Evolutionary conservation across 2,113 vertebrate species (phyloP), one percentile per base, ranked within the genome.

Genomic region (Pachypanchax playfairii): DNA sequence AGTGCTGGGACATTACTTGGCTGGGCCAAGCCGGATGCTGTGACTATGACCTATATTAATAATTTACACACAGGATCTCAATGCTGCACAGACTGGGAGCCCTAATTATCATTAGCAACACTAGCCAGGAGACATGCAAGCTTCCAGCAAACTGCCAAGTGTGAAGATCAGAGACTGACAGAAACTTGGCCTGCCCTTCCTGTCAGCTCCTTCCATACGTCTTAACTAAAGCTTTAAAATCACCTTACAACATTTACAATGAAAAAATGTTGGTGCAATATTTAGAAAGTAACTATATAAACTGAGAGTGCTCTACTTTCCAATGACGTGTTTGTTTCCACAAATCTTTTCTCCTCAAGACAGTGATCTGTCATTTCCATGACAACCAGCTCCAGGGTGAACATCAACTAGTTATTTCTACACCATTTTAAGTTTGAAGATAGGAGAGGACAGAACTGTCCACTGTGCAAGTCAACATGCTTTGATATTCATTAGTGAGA

Each of bases 31-130:
- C 73, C 58, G 76, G 76, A 85, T 88, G 81, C 82, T 83, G 84
- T 63, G 81, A 84, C 77, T 78, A 82, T 88, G 88, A 89, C 88
- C 88, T 87, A 86, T 88, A 88, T 89, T 82, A 88, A 89, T 89
- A 86, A 88, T 89, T 88, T 68, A 88, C 73, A 82, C 66, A 57
- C 76, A 84, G 76, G 80, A 86, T 79, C 76, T 74, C 59, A 62
- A 70, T 61, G 78, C 67, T 50, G 80, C 79, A 67, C 46, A 8
- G 73, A 63, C 68, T 71, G 60, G 70, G 66, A 78, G 54, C 36
- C 57, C 75, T 75, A 78, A 80, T 80, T 77, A 77, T 84, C 74
- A 72, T 87, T 80, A 82, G 66, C 65, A 41, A 60, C 33, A 13
- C 64, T 38, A 79, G 81, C 75, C 73, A 81, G 66, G 66, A 77